A percentile compares a stretch with the other conserved stretches of the same genome.
Conservation (phyloP, 2,888 invertebrate genomes). For the Agrotis exclamationis region DNA sequence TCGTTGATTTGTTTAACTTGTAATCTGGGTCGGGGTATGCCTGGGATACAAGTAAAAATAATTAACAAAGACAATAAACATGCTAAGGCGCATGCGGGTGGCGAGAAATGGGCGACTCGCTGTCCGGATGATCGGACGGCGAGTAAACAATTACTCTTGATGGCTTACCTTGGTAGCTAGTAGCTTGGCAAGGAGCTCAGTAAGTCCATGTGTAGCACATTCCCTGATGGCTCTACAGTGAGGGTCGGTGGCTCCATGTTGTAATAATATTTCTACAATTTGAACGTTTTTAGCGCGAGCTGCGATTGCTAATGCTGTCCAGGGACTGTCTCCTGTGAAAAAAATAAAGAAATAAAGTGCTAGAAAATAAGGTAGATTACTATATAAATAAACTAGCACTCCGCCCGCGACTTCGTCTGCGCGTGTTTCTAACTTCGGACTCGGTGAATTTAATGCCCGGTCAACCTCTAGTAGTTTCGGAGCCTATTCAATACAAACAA, state of each 20-base stretch:
- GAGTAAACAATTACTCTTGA: no score
- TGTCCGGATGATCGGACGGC: no score
- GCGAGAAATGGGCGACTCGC: no score
- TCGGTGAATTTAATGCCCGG: no score
- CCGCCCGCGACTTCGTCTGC: no score
- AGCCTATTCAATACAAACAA: no score
- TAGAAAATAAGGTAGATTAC: no score
- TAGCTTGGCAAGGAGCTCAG: slow-evolving; percentile 93
- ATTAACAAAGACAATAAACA: no score
- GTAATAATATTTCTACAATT: slow-evolving; percentile 94
- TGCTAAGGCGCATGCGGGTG: no score
- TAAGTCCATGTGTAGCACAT: slow-evolving; percentile 94
- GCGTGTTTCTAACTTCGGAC: no score
- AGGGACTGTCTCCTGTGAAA: slow-evolving; percentile 77
- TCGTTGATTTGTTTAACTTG: slow-evolving; percentile 97
- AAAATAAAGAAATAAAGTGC: neutral
- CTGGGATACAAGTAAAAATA: slow-evolving; percentile 70
- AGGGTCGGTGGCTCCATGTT: slow-evolving; percentile 96
- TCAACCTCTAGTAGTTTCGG: no score
- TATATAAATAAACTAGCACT: no score
- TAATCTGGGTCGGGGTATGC: slow-evolving; percentile 98
- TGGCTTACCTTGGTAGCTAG: slow-evolving; percentile 94
- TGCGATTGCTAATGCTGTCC: slow-evolving; percentile 86
- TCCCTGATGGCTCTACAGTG: slow-evolving; percentile 95
- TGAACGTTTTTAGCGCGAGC: slow-evolving; percentile 90